Percentiles rank a stretch among this genome's conserved stretches.
These are phyloP conservation scores for Ylistrum balloti DNA, from an alignment of 1,140 invertebrate species.

Conservation along the genomic window DNA sequence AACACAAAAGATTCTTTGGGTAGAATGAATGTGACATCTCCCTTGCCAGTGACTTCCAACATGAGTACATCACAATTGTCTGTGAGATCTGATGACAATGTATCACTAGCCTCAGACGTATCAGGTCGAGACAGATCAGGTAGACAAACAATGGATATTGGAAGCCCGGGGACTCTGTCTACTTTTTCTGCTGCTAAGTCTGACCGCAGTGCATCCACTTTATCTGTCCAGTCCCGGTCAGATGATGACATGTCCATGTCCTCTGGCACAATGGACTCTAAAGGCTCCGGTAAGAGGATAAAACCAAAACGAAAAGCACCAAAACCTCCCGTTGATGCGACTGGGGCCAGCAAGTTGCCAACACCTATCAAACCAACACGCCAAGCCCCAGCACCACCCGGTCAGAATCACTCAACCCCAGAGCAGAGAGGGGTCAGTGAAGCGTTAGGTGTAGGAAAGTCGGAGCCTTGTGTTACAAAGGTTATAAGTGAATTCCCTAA, in stretches of 20 bases:
- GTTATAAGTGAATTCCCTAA: not conserved
- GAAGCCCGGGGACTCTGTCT: slow-evolving; percentile 2
- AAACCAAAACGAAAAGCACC: not conserved
- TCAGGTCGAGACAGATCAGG: not conserved
- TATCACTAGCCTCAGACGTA: not conserved
- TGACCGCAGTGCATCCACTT: slow-evolving; percentile 41
- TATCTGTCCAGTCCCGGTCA: slow-evolving; percentile 42
- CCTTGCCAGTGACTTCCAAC: not conserved
- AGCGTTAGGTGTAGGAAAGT: slow-evolving; percentile 22
- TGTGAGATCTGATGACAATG: slow-evolving; percentile 1
- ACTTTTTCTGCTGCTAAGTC: slow-evolving; percentile 42
- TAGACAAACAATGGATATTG: not conserved
- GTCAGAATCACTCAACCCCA: slow-evolving; percentile 49
- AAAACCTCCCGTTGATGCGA: slow-evolving; percentile 5
- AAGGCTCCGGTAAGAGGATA: slow-evolving; percentile 45
- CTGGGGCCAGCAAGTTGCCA: slow-evolving; percentile 45
- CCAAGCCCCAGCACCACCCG: slow-evolving; percentile 45
- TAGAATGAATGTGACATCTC: not conserved
- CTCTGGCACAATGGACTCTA: slow-evolving; percentile 43
- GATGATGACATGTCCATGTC: slow-evolving; percentile 46
- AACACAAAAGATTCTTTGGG: not conserved
- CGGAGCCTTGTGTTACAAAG: not conserved
- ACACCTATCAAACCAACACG: slow-evolving; percentile 46
- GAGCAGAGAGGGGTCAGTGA: slow-evolving; percentile 48
- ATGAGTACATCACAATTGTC: not conserved